Conservation (phyloP, 2,888 invertebrate genomes). For the Petrolisthes manimaculis region DNA sequence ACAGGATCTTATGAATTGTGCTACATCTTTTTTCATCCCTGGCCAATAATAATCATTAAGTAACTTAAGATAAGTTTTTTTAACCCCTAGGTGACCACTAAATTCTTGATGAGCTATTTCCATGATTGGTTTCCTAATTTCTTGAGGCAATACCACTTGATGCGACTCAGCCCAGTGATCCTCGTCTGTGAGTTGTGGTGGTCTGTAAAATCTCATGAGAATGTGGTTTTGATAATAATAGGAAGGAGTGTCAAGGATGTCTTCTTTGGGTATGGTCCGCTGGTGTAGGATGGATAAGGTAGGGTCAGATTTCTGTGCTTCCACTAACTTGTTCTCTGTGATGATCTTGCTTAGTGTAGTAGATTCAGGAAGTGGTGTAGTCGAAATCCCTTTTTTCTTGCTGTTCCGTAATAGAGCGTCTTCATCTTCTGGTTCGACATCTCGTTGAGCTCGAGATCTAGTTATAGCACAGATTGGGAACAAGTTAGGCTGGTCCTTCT, state of each 20-base stretch:
- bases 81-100: slow-evolving; percentile 6
- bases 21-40: too few species aligned
- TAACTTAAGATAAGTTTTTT: slow-evolving; percentile 23
- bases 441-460: neutral
- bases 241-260: too few species aligned
- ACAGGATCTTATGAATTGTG: too few species aligned
- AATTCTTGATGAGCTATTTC: slow-evolving; percentile 14
- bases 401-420: neutral
- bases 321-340: too few species aligned
- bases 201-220: too few species aligned
- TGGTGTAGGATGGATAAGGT: too few species aligned
- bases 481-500: slow-evolving; percentile 5
- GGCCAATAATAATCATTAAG: too few species aligned
- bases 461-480: slow-evolving; percentile 9
- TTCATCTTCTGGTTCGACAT: neutral
- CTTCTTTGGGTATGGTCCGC: too few species aligned
- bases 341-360: too few species aligned
- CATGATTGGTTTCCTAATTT: neutral
- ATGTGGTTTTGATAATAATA: too few species aligned
- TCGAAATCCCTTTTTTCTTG: neutral
- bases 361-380: too few species aligned
- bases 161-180: slow-evolving; percentile 2
- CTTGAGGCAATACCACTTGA: neutral
- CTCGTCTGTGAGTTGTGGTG: neutral
- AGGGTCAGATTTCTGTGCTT: too few species aligned